phyloP scores from a whole-genome alignment of 2,113 vertebrate species.

The Cynoglossus semilaevis region DNA sequence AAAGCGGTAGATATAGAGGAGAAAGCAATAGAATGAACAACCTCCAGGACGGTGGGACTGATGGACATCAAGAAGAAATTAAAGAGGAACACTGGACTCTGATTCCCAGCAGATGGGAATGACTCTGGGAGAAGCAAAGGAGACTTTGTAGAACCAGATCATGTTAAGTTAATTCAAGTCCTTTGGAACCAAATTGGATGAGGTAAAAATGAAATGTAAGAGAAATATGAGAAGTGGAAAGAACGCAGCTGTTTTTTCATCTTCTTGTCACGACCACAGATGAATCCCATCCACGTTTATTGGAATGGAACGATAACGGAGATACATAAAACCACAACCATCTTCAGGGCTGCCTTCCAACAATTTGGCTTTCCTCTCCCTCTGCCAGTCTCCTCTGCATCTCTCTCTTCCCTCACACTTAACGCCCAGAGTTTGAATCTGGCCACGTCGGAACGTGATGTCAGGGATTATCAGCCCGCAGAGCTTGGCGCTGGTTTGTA shows the following conservation, averaged over 20 bases:
- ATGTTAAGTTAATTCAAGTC: too few relatives aligned
- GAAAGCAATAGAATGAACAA: too few relatives aligned
- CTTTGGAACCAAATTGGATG: not conserved
- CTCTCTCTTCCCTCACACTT: constrained; percentile 14
- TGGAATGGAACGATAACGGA: not conserved
- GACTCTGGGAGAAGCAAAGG: too few relatives aligned
- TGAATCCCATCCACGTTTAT: not conserved
- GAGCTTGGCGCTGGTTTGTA: constrained; percentile 57
- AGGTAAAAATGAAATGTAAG: not conserved
- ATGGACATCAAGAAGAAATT: too few relatives aligned
- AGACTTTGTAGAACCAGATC: too few relatives aligned
- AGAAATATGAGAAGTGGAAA: not conserved
- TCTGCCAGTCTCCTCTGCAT: constrained; percentile 1
- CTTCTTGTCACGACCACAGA: not conserved
- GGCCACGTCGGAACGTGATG: constrained; percentile 46
- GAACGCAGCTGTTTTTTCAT: not conserved
- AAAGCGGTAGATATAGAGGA: too few relatives aligned
- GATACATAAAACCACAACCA: not conserved
- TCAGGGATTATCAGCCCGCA: constrained; percentile 72
- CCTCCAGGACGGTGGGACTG: too few relatives aligned
- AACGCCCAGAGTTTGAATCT: constrained; percentile 21
- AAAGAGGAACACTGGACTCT: too few relatives aligned
- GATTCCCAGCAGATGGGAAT: too few relatives aligned
- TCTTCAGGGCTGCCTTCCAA: not conserved
- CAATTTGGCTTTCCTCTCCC: not conserved